These are phyloP conservation scores for Coregonus ussuriensis DNA, from an alignment of 2,797 vertebrate species.

Conservation along the genomic window DNA sequence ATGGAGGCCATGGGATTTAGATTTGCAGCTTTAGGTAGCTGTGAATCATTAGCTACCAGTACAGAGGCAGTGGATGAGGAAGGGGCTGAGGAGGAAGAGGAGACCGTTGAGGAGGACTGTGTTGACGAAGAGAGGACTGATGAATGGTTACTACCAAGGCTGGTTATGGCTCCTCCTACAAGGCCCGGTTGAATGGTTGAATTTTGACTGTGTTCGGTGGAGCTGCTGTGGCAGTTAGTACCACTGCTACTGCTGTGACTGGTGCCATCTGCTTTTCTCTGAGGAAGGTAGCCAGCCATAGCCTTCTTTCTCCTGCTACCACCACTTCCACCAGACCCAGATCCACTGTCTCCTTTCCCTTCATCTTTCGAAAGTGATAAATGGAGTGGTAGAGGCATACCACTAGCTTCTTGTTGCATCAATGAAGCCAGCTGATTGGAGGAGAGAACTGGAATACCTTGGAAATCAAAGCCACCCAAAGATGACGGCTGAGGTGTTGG, in stretches of 20 bases:
- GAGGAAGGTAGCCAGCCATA: conserved; percentile 82
- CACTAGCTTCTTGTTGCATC: conserved; percentile 79
- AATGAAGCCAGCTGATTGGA: conserved; percentile 82
- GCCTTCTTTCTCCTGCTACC: conserved; percentile 81
- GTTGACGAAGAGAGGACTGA: conserved; percentile 74
- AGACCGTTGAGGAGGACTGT: conserved; percentile 72
- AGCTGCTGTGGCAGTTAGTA: conserved; percentile 72
- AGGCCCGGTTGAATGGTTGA: conserved; percentile 66
- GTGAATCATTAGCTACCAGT: conserved; percentile 76
- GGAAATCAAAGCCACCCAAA: conserved; percentile 80
- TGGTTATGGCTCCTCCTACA: conserved; percentile 71
- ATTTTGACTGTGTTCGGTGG: conserved; percentile 73
- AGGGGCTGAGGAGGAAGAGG: conserved; percentile 74
- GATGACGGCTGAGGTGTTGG: conserved; percentile 78
- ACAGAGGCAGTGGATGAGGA: conserved; percentile 77
- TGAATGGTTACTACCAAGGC: conserved; percentile 74
- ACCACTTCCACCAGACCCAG: conserved; percentile 61
- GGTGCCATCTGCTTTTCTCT: conserved; percentile 75
- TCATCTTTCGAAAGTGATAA: conserved; percentile 80
- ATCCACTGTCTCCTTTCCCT: conserved; percentile 56
- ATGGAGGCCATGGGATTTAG: conserved; percentile 59
- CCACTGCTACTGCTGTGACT: conserved; percentile 55
- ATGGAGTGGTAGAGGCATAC: conserved; percentile 80
- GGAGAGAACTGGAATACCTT: conserved; percentile 82
- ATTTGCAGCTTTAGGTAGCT: conserved; percentile 72